A percentile compares a stretch with the other conserved stretches of the same genome.
These are phyloP conservation scores for Neolamprologus modestus DNA, from an alignment of 2,113 vertebrate genomes.

Conservation along the genomic window DNA sequence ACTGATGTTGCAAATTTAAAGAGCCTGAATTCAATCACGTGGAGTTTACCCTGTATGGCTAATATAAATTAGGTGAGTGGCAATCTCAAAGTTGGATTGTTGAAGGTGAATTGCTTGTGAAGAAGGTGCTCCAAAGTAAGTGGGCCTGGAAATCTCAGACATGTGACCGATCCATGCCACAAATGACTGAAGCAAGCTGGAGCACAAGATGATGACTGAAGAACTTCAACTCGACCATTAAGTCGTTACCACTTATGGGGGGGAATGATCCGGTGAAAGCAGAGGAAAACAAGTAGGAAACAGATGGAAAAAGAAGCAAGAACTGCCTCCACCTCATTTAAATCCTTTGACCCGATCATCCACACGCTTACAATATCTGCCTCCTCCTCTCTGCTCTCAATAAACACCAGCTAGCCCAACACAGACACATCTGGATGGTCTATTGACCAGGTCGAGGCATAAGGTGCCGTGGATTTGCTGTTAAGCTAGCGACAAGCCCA, in stretches of 20 bases:
- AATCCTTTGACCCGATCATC: background rate
- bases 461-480: constrained; percentile 14
- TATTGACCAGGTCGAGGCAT: background rate
- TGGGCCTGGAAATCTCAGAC: background rate
- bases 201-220: background rate
- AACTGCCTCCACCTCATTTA: background rate
- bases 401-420: constrained; percentile 53
- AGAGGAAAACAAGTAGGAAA: background rate
- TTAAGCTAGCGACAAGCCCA: constrained; percentile 31
- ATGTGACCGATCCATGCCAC: background rate
- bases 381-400: constrained; percentile 1
- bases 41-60: background rate
- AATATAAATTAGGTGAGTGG: background rate
- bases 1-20: background rate
- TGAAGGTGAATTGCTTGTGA: background rate
- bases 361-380: background rate
- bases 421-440: background rate
- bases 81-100: background rate
- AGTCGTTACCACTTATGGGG: background rate
- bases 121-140: background rate
- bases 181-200: background rate
- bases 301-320: background rate
- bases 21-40: fast-evolving
- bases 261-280: background rate
- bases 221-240: background rate